Percentiles rank a stretch among this genome's conserved stretches.
These are phyloP conservation scores for Sorex araneus DNA, from an alignment of 2,113 vertebrate genomes.

Conservation along the genomic window DNA sequence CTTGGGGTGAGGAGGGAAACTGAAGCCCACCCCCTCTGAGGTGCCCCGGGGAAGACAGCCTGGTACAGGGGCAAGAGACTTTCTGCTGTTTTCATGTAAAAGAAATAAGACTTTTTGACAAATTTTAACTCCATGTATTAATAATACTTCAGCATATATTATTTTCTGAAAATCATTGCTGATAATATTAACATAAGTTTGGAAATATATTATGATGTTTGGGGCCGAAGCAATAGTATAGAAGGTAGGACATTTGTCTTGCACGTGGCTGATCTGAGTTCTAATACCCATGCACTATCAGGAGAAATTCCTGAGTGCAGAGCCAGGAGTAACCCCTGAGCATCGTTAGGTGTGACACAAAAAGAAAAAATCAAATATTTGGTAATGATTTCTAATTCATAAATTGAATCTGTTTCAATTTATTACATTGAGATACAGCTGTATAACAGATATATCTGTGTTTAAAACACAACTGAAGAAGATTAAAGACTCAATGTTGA, in stretches of 20 bases:
- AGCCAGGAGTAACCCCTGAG: too few species aligned
- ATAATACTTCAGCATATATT: not conserved
- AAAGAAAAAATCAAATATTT: constrained; percentile 14
- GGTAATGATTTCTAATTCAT: not conserved
- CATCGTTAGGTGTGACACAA: too few species aligned
- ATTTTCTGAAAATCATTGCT: constrained; percentile 10
- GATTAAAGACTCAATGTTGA: not conserved
- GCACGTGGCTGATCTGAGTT: too few species aligned
- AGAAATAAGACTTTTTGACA: not conserved
- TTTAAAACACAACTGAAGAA: not conserved
- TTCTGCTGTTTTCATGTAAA: not conserved
- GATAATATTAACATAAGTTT: not conserved
- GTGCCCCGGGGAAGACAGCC: too few species aligned
- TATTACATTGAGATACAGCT: not conserved
- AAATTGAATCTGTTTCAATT: not conserved
- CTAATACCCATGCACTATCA: too few species aligned
- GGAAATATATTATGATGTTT: not conserved
- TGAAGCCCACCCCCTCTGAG: too few species aligned
- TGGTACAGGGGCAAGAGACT: too few species aligned
- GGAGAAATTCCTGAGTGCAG: too few species aligned
- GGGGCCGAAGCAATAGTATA: too few species aligned
- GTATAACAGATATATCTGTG: not conserved
- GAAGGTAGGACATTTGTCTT: too few species aligned
- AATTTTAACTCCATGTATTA: not conserved
- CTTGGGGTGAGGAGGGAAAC: too few species aligned